Evolutionary conservation across 2,888 invertebrate genomes (phyloP).

Genomic region (Callimorpha dominula): DNA sequence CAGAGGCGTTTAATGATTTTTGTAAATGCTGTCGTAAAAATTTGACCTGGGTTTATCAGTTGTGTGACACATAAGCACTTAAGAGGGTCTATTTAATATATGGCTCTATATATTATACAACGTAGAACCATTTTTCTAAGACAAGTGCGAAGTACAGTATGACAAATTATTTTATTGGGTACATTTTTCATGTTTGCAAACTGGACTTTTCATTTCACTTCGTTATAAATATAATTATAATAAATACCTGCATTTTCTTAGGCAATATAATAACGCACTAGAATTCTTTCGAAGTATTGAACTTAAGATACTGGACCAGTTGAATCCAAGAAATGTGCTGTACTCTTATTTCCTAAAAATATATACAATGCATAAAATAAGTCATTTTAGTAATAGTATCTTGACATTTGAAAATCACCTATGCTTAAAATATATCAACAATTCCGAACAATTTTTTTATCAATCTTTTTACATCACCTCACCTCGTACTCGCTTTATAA

Average conservation of each 20-base stretch:
- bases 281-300: too few species aligned
- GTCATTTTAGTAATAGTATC: not conserved
- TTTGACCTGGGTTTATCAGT: not conserved
- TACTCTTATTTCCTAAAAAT: too few species aligned
- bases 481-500: slow-evolving; percentile 28
- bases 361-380: too few species aligned
- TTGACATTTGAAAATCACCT: not conserved
- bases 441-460: slow-evolving; percentile 22
- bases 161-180: too few species aligned
- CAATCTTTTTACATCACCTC: slow-evolving; percentile 27
- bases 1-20: slow-evolving; percentile 14
- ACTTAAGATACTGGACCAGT: too few species aligned
- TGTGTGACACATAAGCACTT: not conserved
- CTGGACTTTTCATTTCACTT: not conserved
- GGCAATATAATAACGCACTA: too few species aligned
- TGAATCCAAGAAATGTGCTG: too few species aligned
- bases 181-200: not conserved
- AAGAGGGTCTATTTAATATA: not conserved
- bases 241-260: too few species aligned
- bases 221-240: not conserved
- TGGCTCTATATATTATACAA: not conserved
- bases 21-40: slow-evolving; percentile 2
- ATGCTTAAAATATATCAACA: not conserved
- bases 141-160: too few species aligned
- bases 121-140: too few species aligned